A percentile compares a stretch with the other conserved stretches of the same genome.
Evolutionary conservation across 2,888 invertebrate species (phyloP).

Genomic region (Drosophila leonis): DNA sequence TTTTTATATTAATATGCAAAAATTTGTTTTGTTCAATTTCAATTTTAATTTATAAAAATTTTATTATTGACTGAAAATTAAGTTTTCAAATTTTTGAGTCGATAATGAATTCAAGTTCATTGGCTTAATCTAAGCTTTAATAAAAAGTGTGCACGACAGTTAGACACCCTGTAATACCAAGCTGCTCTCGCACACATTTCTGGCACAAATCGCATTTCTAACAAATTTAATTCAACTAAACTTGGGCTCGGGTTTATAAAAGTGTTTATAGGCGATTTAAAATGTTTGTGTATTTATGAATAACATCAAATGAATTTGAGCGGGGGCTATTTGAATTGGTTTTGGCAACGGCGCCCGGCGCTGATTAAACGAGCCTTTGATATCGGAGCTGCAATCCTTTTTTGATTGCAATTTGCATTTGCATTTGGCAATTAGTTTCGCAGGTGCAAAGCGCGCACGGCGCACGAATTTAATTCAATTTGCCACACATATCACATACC

Average conservation of each 20-base stretch:
- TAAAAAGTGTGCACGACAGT: neutral
- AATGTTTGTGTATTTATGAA: neutral
- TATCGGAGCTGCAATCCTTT: constrained; percentile 1
- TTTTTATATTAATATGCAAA: too few relatives aligned
- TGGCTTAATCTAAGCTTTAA: too few relatives aligned
- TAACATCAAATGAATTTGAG: neutral
- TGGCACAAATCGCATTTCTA: too few relatives aligned
- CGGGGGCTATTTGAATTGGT: neutral
- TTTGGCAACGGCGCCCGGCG: neutral
- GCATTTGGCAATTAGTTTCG: constrained; percentile 48
- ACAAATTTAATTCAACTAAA: neutral
- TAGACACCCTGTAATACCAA: too few relatives aligned
- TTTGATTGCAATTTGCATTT: constrained; percentile 36
- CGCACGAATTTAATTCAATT: constrained; percentile 52
- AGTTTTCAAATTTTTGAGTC: too few relatives aligned
- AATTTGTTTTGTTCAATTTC: too few relatives aligned
- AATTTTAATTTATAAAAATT: too few relatives aligned
- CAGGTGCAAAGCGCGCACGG: constrained; percentile 28
- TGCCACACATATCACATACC: constrained; percentile 14
- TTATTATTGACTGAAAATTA: too few relatives aligned
- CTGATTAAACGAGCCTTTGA: constrained; percentile 15
- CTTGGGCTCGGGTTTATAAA: neutral
- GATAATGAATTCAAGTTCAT: too few relatives aligned
- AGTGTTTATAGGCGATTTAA: neutral
- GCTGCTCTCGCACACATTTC: too few relatives aligned